Evolutionary conservation across 2,797 vertebrate genomes (phyloP).

Genomic region (Triplophysa bombifrons): DNA sequence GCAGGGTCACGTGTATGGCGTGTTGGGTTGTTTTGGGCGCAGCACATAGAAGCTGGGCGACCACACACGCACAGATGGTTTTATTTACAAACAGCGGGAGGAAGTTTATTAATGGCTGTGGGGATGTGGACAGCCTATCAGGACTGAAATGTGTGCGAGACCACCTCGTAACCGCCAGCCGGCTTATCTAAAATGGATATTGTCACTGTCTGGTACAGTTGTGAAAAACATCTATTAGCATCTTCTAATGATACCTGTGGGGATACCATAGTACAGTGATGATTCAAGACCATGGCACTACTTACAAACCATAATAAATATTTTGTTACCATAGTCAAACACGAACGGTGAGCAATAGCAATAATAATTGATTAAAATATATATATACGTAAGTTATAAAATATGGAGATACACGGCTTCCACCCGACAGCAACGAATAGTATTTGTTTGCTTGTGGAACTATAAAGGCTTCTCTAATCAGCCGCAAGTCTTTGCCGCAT

Average conservation of each 20-base stretch:
- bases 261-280: neutral
- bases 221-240: neutral
- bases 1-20: constrained; percentile 47
- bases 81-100: constrained; percentile 66
- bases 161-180: constrained; percentile 4
- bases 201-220: constrained; percentile 1
- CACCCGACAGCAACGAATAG: neutral
- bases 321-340: too few species aligned
- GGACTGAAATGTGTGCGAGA: constrained; percentile 1
- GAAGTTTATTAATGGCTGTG: constrained; percentile 67
- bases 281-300: neutral
- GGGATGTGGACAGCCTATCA: constrained; percentile 44
- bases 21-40: constrained; percentile 49
- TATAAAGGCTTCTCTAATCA: neutral
- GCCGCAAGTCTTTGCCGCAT: constrained; percentile 59
- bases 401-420: too few species aligned
- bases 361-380: too few species aligned
- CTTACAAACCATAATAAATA: too few species aligned
- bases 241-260: neutral
- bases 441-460: neutral
- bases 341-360: too few species aligned
- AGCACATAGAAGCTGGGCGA: constrained; percentile 66
- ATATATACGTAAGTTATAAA: too few species aligned
- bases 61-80: constrained; percentile 66
- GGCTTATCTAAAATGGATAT: neutral